phyloP scores from a whole-genome alignment of 2,113 vertebrate genomes.

The Onychostoma macrolepis region DNA sequence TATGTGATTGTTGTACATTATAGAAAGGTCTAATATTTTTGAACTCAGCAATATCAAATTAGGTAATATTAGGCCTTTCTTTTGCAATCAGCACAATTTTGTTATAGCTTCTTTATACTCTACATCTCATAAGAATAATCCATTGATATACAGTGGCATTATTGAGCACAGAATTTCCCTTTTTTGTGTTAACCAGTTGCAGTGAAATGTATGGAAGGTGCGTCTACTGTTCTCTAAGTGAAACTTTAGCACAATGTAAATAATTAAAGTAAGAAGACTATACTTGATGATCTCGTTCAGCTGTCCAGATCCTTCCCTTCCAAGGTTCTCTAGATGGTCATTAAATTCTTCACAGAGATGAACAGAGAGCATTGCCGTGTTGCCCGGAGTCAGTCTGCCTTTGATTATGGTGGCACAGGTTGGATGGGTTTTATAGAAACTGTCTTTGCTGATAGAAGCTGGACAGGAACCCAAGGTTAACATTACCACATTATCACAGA shows the following conservation, averaged over 20 bases:
- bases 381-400: conserved; percentile 72
- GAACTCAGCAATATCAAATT: too few relatives aligned
- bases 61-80: too few relatives aligned
- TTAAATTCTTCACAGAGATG: conserved; percentile 75
- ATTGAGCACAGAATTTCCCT: background rate
- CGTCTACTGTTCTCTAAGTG: background rate
- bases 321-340: conserved; percentile 71
- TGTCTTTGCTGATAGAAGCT: conserved; percentile 79
- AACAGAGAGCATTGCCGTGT: conserved; percentile 61
- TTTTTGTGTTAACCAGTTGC: background rate
- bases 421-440: conserved; percentile 76
- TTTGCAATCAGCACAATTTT: too few relatives aligned
- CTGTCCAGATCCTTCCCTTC: conserved; percentile 62
- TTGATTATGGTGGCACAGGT: conserved; percentile 75
- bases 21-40: too few relatives aligned
- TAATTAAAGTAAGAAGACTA: conserved; percentile 11
- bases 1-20: too few relatives aligned
- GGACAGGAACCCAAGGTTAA: conserved; percentile 44
- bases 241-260: conserved; percentile 9
- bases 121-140: background rate
- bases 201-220: background rate
- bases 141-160: background rate
- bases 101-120: background rate
- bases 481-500: background rate
- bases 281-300: conserved; percentile 80